Evolutionary conservation across 2,113 vertebrate species (phyloP).

Genomic region (Psammodynastes pulverulentus): DNA sequence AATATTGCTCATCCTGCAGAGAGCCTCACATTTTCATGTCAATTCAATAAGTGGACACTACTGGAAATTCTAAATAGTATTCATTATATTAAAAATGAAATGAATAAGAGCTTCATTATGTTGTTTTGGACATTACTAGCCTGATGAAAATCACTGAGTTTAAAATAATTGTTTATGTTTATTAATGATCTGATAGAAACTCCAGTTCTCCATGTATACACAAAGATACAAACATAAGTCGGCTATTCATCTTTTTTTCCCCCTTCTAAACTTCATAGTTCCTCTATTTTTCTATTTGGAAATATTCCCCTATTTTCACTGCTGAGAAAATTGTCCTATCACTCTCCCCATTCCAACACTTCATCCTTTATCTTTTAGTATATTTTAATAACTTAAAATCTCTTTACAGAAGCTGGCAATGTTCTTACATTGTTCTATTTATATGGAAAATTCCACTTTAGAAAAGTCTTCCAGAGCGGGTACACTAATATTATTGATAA

Average conservation of each 20-base stretch:
- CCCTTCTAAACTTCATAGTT: background rate
- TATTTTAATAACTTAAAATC: background rate
- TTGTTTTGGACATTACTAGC: slow-evolving; percentile 2
- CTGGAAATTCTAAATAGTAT: background rate
- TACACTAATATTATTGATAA: background rate
- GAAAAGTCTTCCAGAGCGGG: background rate
- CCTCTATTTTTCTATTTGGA: background rate
- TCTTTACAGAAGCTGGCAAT: background rate
- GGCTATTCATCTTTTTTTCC: background rate
- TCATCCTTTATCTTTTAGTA: background rate
- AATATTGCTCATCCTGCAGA: background rate
- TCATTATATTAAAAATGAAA: background rate
- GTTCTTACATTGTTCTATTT: background rate
- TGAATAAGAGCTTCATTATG: background rate
- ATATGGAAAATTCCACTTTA: background rate
- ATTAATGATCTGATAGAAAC: background rate
- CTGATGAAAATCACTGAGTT: slow-evolving; percentile 6
- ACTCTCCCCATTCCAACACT: background rate
- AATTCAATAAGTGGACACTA: background rate
- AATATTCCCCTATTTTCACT: background rate
- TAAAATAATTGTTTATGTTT: slow-evolving; percentile 3
- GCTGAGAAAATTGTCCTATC: background rate
- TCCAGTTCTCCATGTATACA: background rate
- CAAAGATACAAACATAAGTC: background rate
- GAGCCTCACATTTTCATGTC: background rate